Conservation (phyloP, 2,888 invertebrate genomes). For the Panzeria rudis region DNA sequence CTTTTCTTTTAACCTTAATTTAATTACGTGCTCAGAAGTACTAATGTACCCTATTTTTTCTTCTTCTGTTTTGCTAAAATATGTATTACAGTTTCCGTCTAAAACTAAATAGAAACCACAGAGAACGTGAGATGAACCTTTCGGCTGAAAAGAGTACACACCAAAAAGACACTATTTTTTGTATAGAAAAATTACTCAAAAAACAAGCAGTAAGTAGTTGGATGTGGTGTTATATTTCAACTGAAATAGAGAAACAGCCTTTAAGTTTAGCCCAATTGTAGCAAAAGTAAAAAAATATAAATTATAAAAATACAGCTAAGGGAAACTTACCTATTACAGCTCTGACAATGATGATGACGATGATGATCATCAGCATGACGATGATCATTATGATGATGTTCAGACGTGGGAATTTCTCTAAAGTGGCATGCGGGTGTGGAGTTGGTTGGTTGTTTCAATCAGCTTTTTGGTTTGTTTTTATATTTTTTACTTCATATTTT, state of each 20-base stretch:
- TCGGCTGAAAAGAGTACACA: constrained; percentile 48
- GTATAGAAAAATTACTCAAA: not conserved
- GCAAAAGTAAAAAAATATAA: constrained; percentile 15
- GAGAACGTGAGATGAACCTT: constrained; percentile 68
- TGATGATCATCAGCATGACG: constrained; percentile 29
- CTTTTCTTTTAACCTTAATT: constrained; percentile 67
- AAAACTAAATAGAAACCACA: constrained; percentile 12
- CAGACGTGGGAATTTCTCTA: constrained; percentile 80
- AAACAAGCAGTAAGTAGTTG: not conserved
- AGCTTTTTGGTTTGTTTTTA: constrained; percentile 56
- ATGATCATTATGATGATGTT: constrained; percentile 56
- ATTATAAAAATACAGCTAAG: constrained; percentile 24
- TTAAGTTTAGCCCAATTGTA: constrained; percentile 36
- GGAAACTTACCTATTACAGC: constrained; percentile 37
- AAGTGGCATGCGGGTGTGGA: constrained; percentile 81
- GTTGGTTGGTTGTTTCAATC: constrained; percentile 68
- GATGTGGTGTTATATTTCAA: too few species aligned
- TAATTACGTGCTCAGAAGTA: constrained; percentile 77
- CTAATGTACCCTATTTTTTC: constrained; percentile 34
- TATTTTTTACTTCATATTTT: constrained; percentile 34
- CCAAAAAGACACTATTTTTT: not conserved
- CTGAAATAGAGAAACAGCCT: not conserved
- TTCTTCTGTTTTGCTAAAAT: not conserved
- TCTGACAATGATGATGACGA: constrained; percentile 14
- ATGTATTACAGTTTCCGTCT: not conserved